phyloP scores from a whole-genome alignment of 2,113 vertebrate genomes.

The Mungos mungo region DNA sequence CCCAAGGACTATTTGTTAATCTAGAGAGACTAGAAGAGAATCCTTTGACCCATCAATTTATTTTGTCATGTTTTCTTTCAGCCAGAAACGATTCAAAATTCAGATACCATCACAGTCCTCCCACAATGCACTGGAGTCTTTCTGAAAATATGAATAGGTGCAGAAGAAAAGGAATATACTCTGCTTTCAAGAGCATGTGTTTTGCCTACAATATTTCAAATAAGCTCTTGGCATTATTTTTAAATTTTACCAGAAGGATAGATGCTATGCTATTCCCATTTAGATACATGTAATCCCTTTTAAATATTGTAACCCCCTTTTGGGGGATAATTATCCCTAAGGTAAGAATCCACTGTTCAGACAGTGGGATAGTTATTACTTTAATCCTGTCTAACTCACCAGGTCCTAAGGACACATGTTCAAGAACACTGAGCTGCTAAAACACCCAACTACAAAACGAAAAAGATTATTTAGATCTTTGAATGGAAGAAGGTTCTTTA shows the following conservation, averaged over 20 bases:
- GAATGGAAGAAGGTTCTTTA: neutral
- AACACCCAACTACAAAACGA: slow-evolving; percentile 71
- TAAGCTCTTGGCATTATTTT: neutral
- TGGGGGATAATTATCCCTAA: neutral
- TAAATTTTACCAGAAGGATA: slow-evolving; percentile 60
- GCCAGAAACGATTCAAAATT: neutral
- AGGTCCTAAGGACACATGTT: slow-evolving; percentile 69
- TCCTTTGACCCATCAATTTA: neutral
- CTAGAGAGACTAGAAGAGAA: neutral
- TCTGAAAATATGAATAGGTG: neutral
- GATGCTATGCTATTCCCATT: slow-evolving; percentile 26
- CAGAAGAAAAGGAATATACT: neutral
- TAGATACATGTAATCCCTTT: neutral
- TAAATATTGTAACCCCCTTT: slow-evolving; percentile 65
- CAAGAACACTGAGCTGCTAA: slow-evolving; percentile 41
- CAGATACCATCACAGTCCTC: neutral
- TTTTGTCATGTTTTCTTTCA: neutral
- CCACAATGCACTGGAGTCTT: neutral
- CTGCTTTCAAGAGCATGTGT: neutral
- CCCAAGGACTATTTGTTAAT: neutral
- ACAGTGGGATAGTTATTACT: neutral
- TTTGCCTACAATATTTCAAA: neutral
- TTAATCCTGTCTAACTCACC: slow-evolving; percentile 67
- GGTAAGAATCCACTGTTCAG: slow-evolving; percentile 62
- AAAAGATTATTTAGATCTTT: slow-evolving; percentile 59